Evolutionary conservation across 2,888 invertebrate genomes (phyloP).

Genomic region (Hesperia comma): DNA sequence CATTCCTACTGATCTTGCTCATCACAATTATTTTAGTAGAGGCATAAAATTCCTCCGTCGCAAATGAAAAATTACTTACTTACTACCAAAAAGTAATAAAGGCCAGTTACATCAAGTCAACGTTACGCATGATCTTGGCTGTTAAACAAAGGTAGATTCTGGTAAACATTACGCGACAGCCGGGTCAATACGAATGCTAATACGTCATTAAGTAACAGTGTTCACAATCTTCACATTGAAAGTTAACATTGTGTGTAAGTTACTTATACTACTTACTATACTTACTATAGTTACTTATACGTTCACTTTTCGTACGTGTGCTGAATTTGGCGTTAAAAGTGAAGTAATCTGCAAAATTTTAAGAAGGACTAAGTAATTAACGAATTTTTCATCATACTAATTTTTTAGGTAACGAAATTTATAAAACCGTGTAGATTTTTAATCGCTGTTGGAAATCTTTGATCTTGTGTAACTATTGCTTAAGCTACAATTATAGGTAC

Average conservation of each 20-base stretch:
- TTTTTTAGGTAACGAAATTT: too few relatives aligned
- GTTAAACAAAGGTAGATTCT: constrained; percentile 22
- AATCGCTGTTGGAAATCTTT: too few relatives aligned
- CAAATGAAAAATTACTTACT: too few relatives aligned
- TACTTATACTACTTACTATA: too few relatives aligned
- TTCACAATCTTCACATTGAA: constrained; percentile 38
- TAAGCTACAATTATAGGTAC: too few relatives aligned
- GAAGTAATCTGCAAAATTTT: constrained; percentile 19
- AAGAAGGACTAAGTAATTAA: constrained; percentile 16
- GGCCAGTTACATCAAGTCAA: constrained; percentile 24
- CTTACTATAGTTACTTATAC: too few relatives aligned
- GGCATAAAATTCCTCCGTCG: not conserved
- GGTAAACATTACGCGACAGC: constrained; percentile 36
- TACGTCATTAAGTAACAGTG: constrained; percentile 40
- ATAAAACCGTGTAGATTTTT: too few relatives aligned
- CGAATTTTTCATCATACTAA: not conserved
- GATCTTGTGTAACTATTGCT: too few relatives aligned
- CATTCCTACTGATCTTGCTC: too few relatives aligned
- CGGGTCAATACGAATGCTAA: constrained; percentile 38
- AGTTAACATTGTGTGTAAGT: constrained; percentile 39
- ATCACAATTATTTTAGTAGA: too few relatives aligned
- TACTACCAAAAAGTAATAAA: not conserved
- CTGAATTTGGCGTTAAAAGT: constrained; percentile 29
- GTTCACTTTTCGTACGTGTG: constrained; percentile 33
- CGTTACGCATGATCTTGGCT: constrained; percentile 45